Evolutionary conservation across 1,140 invertebrate species (phyloP), one percentile per base, ranked within the genome.

Genomic region (Brachionus sp.): DNA sequence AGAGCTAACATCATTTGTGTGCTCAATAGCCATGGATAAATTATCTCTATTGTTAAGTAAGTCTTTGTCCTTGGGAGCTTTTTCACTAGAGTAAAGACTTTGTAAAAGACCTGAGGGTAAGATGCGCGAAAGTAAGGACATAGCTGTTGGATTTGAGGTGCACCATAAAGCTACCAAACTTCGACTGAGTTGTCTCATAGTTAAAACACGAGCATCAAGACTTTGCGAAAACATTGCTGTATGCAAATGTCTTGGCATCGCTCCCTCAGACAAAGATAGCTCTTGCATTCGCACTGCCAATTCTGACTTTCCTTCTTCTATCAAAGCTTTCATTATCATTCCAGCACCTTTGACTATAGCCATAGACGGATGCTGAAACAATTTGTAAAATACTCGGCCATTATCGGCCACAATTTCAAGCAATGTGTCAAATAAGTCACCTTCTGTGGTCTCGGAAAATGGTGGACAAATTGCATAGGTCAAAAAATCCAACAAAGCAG

Each of bases 381-480:
- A 90, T 88, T 94, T 93, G 88, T 97, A 99, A 1, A 99, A 90
- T 66, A 93, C 92, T 84, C 96, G 91, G 19, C 97, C 97, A 85
- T 95, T 92, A 46, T 93, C 91, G 1, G 97, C 95, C 1, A 99
- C 95, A 92, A 98, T 93, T 89, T 96, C 94, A 10, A 99, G 89
- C 39, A 99, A 90, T 84, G 92, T 93, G 88, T 99, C 97, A 90
- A 99, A 99, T 87, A 98, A 94, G 86, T 94, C 94, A 19, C 96
- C 95, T 87, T 98, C 95, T 0, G 98, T 99, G 37, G 98, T 99
- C 90, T 99, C 98, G 88, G 95, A 97, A 90, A 98, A 99, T 23
- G 98, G 98, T 84, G 97, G 94, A 90, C 97, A 99, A 9, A 99
- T 90, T 5, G 96, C 93, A 91, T 97, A 99, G n/a, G 97, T 99